Percentiles rank a stretch among this genome's conserved stretches.
Conservation (phyloP, 2,888 invertebrate species). For the Amiota communis region DNA sequence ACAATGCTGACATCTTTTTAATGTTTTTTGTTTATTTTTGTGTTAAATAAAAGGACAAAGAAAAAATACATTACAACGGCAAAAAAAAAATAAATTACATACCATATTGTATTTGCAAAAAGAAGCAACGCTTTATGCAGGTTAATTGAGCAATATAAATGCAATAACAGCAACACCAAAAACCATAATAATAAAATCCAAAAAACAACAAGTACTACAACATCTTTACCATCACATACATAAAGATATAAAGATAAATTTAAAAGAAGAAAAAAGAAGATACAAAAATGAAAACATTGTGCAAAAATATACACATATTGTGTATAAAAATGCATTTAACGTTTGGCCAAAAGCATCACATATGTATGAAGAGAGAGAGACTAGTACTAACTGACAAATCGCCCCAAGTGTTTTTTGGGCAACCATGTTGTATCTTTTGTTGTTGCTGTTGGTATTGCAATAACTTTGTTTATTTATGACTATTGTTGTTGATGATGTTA, state of each 20-base stretch:
- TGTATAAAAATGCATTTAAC: too few relatives aligned
- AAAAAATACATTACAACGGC: not conserved
- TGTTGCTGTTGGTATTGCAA: too few relatives aligned
- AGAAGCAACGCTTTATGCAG: conserved; percentile 9
- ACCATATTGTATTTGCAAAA: conserved; percentile 3
- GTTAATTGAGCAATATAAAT: conserved; percentile 32
- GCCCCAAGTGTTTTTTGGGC: too few relatives aligned
- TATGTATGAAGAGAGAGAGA: too few relatives aligned
- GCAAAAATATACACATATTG: too few relatives aligned
- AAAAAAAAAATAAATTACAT: not conserved
- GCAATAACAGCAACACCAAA: conserved; percentile 1
- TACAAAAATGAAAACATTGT: not conserved
- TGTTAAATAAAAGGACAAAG: not conserved
- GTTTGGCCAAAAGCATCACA: too few relatives aligned
- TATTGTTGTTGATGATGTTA: too few relatives aligned
- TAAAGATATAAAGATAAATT: conserved; percentile 6
- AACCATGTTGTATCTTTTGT: too few relatives aligned
- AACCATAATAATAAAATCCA: conserved; percentile 14
- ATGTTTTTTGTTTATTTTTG: not conserved
- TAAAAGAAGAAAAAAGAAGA: not conserved
- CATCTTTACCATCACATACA: not conserved
- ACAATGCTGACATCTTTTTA: not conserved
- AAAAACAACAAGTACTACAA: not conserved
- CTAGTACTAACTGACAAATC: too few relatives aligned
- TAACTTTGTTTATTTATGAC: too few relatives aligned